Evolutionary conservation across 2,113 vertebrate species (phyloP), one percentile per base, ranked within the genome.

Genomic region (Cairina moschata): DNA sequence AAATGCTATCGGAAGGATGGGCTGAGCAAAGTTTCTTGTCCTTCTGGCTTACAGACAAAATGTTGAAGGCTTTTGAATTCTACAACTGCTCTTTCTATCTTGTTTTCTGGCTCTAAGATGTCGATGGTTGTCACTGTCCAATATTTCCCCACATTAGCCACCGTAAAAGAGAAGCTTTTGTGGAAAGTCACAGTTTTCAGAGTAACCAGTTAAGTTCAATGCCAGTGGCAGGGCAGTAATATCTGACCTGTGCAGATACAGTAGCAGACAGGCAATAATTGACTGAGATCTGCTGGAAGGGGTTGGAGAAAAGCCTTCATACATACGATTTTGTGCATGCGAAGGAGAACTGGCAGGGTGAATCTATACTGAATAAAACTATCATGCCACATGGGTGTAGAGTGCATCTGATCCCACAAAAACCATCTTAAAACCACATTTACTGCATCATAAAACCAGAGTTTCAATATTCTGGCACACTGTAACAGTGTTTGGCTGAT

Each of bases 291-390:
- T 59, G 38, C 22, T 42, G 20, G 20, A 3, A 13, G n/a, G 15
- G 6, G 36, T 12, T 9, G 9, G 0, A 21, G 2, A 8, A 13
- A 29, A 18, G 31, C 21, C 6, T 73, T 89, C 5, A 5, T 48
- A 38, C 3, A 2, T 29, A 11, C 10, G 20, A 22, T 95, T 62
- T 60, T 28, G 15, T 42, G 38, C 52, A 40, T 10, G 29, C 32
- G 34, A 62, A 84, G 22, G 29, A 77, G 44, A 87, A 56, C 34
- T 32, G 3, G 56, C 38, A 54, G 48, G 68, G 13, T 44, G 21
- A 75, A 66, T 58, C 31, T 34, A 17, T 58, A 46, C n/a, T 55
- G 31, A 90, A 66, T 52, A 90, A 80, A 84, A 21, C 23, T 55
- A 23, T 9, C n/a, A 68, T 73, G 29, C 5, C 82, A 38, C 15